Base-by-base conservation (phyloP, 2,113 vertebrate species). In the Tinamus guttatus region DNA sequence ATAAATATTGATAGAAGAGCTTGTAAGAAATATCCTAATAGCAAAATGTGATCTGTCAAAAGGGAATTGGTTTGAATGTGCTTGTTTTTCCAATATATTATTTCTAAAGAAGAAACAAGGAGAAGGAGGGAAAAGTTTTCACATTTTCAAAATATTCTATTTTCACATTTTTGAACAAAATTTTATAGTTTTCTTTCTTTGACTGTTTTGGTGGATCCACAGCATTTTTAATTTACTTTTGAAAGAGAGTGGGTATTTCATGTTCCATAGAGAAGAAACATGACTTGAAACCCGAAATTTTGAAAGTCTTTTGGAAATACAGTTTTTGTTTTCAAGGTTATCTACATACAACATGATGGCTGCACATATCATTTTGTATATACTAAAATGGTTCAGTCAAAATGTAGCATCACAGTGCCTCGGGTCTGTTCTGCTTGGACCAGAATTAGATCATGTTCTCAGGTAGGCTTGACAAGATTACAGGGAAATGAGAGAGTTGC, bases 141-240 rank as follows among this genome's bases (percentile, higher is more conserved):
- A 49, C 30, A 24, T 4, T 56, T 78, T 51, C 6, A 81, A 81
- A 90, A 60, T 3, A 15, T 68, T 21, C 0, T 21, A 11, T 84
- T 95, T 92, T 63, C 18, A 36, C 3, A 18, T 49, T 86, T 59
- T 86, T 71, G 38, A 28, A n/a, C 14, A 45, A 90, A 91, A 67
- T 21, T 30, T 1, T 2, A 43, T 54, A 3, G 0, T 18, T 81
- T 63, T 78, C 4, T 62, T 70, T 36, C 28, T 75, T 88, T 81
- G 22, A 52, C 3, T 49, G 6, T 47, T 88, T 84, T 41, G 45
- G 13, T 25, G 7, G 9, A 28, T 58, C 7, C 14, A 81, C 80
- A 87, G n/a, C 1, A 11, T 22, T 21, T 70, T 74, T 22, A 1
- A 74, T 60, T 24, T 59, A 7, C 21, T 77, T 94, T 78, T 71